These are phyloP conservation scores for Nomada flava DNA, from an alignment of 2,888 invertebrate species.

Conservation along the genomic window DNA sequence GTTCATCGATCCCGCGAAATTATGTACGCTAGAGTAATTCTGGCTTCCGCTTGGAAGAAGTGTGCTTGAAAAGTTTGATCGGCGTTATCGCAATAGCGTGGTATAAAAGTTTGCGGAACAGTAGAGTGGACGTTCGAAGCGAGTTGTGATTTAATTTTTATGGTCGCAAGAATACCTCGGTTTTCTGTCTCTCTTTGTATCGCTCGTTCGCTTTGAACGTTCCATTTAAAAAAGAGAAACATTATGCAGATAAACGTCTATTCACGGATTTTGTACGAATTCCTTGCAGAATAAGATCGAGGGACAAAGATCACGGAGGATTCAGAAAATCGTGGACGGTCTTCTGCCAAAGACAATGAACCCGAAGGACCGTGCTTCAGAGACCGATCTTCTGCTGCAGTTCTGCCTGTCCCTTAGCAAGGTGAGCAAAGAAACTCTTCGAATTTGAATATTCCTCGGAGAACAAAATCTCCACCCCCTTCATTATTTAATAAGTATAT, in stretches of 20 bases:
- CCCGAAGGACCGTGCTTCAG: slow-evolving; percentile 80
- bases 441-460: too few relatives aligned
- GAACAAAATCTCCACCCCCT: too few relatives aligned
- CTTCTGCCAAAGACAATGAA: slow-evolving; percentile 83
- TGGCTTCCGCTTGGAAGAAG: not conserved
- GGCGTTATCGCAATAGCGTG: not conserved
- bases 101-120: slow-evolving; percentile 4
- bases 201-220: too few relatives aligned
- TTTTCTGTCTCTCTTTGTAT: too few relatives aligned
- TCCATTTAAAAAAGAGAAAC: too few relatives aligned
- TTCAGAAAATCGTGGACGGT: slow-evolving; percentile 81
- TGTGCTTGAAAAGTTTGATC: slow-evolving; percentile 1
- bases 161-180: not conserved
- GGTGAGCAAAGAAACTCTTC: slow-evolving; percentile 70
- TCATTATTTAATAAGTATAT: too few relatives aligned
- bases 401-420: slow-evolving; percentile 83
- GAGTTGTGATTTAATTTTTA: not conserved
- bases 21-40: slow-evolving; percentile 16
- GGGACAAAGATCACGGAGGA: slow-evolving; percentile 80
- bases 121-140: not conserved
- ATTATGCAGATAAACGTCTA: too few relatives aligned
- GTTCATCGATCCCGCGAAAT: slow-evolving; percentile 23
- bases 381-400: slow-evolving; percentile 82
- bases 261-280: not conserved
- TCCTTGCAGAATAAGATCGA: slow-evolving; percentile 80